Evolutionary conservation across 2,113 vertebrate genomes (phyloP), one percentile per base, ranked within the genome.

Genomic region (Labeo catla): DNA sequence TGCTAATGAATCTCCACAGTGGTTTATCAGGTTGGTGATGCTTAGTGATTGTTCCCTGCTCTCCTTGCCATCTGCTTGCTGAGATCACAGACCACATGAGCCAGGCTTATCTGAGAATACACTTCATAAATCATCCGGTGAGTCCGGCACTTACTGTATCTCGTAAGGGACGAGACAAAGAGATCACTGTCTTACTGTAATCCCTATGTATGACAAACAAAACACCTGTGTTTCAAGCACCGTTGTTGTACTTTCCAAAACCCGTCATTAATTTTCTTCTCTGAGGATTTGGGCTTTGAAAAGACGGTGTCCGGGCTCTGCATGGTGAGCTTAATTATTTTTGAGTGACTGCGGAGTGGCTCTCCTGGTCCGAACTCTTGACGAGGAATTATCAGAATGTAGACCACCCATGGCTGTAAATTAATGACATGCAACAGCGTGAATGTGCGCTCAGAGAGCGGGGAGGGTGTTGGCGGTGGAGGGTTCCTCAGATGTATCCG

Each of bases 301-400:
- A 91, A 93, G 86, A 88, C 80, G 88, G 92, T 86, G 91, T 91
- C 21, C 77, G 87, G 82, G 89, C 90, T 93, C 91, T 93, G 93
- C 89, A 89, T 90, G 89, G 93, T 88, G 90, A 91, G 87, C 79
- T 86, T 94, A 95, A 94, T 94, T 92, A 92, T 91, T 89, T 92
- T 91, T 93, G 93, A 94, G 93, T 93, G 93, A 94, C 92, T 93
- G 91, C 90, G 89, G 91, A 93, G 93, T 91, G 91, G 91, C 89
- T 93, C 89, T 90, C 87, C 90, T 88, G 91, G 89, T 93, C 93
- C 90, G 89, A 89, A 90, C 89, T 50, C 88, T 91, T 16, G 78
- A 90, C 86, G 90, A 93, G 90, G 91, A 91, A 88, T 89, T 86
- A 91, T 92, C 85, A 91, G 87, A 92, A 86, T 88, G 88, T 93